Evolutionary conservation across 2,888 invertebrate genomes (phyloP), one percentile per base, ranked within the genome.

Genomic region (Plusia festucae): DNA sequence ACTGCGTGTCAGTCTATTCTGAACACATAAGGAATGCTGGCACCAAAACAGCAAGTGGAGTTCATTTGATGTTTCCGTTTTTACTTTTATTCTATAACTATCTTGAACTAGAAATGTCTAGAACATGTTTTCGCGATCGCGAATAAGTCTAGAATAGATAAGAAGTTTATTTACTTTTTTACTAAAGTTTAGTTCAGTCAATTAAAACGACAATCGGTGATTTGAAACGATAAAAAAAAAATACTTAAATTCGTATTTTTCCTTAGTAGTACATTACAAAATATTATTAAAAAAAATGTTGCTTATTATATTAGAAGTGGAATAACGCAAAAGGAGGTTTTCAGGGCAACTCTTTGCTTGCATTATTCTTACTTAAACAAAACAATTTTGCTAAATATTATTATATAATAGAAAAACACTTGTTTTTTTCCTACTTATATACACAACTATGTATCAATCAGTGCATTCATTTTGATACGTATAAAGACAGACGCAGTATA

Each of bases 401-500:
- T 40, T 40, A 40, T 40, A 40, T 40, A 40, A 40, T 74, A 52
- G 24, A 54, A 34, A 44, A 52, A 57, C 68, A 78, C 59, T 73
- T 62, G 61, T n/a, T 27, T 46, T 30, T 8, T 30, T 9, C 30
- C 30, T 44, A 40, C 40, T n/a, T 40, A 40, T 5, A 5, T 7
- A 40, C n/a, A 40, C 4, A 4, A 40, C 40, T 4, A 77, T 60
- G 60, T 52, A 62, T 62, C 53, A 32, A 63, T 65, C 69, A 60
- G 68, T 53, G 52, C 49, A 65, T 60, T 64, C 58, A 60, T 60
- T 30, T 24, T 11, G 24, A 73, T 78, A 74, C 78, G 75, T 78
- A 78, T 61, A 16, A 62, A 73, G 68, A 60, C 63, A 73, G 53
- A 73, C 74, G 74, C 74, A 68, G 57, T 71, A 34, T 53, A 27